Percentiles rank a stretch among this genome's conserved stretches.
Conservation (phyloP, 23 tunicate species). For the Halocynthia roretzi region DNA sequence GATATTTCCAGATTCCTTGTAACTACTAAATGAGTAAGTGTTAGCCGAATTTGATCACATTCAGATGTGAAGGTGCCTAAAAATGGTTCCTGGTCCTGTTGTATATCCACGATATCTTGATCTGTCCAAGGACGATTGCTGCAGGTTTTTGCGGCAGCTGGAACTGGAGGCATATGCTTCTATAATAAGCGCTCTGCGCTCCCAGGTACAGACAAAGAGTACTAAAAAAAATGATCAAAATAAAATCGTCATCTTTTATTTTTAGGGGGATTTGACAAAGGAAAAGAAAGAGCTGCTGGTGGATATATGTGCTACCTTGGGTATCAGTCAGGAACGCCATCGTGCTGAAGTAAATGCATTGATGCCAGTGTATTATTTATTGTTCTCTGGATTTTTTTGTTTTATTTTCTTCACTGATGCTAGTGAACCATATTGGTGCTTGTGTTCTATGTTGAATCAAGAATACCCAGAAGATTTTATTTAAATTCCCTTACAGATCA, state of each 20-base stretch:
- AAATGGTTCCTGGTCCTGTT: slow-evolving; percentile 1
- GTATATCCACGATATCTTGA: slow-evolving; percentile 9
- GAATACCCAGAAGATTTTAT: not conserved
- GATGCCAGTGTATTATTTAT: too few relatives aligned
- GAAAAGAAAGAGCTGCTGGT: slow-evolving; percentile 22
- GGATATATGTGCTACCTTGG: slow-evolving; percentile 32
- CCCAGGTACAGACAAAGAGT: slow-evolving; percentile 16
- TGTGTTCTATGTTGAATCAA: not conserved
- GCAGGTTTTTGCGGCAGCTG: slow-evolving; percentile 28
- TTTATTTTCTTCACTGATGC: too few relatives aligned
- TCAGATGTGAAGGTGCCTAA: too few relatives aligned
- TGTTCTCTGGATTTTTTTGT: not conserved
- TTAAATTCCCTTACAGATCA: slow-evolving; percentile 25
- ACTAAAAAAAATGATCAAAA: not conserved
- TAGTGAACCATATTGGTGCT: too few relatives aligned
- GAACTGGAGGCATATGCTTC: slow-evolving; percentile 70
- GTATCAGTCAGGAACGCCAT: slow-evolving; percentile 44
- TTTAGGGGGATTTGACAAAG: slow-evolving; percentile 39
- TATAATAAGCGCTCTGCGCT: slow-evolving; percentile 44
- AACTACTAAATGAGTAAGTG: too few relatives aligned
- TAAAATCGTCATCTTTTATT: not conserved
- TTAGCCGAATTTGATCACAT: too few relatives aligned
- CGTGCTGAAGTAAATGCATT: slow-evolving; percentile 51
- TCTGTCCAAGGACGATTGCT: slow-evolving; percentile 22
- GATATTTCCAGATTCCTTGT: too few relatives aligned